Percentiles rank a stretch among this genome's conserved stretches.
Evolutionary conservation across 92 coral and sea anemone genomes (phyloP).

Genomic region (Pocillopora grandis): DNA sequence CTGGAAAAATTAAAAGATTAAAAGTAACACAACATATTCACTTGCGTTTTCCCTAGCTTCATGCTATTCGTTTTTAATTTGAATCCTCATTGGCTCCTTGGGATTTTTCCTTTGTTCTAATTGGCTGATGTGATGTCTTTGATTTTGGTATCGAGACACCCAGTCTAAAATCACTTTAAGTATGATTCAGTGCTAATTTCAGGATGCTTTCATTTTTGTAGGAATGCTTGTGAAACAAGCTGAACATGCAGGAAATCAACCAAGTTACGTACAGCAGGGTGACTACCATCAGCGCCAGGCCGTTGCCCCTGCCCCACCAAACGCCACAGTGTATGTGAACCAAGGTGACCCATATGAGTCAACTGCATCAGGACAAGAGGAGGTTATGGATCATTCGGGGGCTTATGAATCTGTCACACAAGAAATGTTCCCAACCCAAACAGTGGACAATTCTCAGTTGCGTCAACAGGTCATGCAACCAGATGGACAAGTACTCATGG

Average conservation of each 20-base stretch:
- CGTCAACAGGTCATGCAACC: constrained; percentile 25
- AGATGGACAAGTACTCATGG: constrained; percentile 73
- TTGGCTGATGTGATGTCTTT: not conserved
- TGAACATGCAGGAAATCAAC: constrained; percentile 25
- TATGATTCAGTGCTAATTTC: not conserved
- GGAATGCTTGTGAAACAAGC: constrained; percentile 34
- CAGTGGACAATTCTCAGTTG: constrained; percentile 27
- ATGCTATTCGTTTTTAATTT: too few species aligned
- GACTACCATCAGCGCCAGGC: constrained; percentile 18
- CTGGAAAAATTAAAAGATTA: too few species aligned
- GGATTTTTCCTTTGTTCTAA: too few species aligned
- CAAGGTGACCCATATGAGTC: constrained; percentile 19
- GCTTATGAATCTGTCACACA: constrained; percentile 15
- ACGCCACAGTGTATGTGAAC: constrained; percentile 22
- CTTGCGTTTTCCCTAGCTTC: too few species aligned
- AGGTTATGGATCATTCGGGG: constrained; percentile 49
- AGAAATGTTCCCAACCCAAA: not conserved
- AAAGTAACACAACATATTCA: too few species aligned
- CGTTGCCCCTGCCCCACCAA: constrained; percentile 9
- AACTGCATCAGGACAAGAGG: constrained; percentile 35
- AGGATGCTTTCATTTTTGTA: not conserved
- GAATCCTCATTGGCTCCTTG: too few species aligned
- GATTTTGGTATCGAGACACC: not conserved
- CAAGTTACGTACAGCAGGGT: constrained; percentile 15
- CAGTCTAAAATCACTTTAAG: not conserved